Percentiles rank a stretch among this genome's conserved stretches.
Evolutionary conservation across 2,888 invertebrate genomes (phyloP).

Genomic region (Doris montereyensis): DNA sequence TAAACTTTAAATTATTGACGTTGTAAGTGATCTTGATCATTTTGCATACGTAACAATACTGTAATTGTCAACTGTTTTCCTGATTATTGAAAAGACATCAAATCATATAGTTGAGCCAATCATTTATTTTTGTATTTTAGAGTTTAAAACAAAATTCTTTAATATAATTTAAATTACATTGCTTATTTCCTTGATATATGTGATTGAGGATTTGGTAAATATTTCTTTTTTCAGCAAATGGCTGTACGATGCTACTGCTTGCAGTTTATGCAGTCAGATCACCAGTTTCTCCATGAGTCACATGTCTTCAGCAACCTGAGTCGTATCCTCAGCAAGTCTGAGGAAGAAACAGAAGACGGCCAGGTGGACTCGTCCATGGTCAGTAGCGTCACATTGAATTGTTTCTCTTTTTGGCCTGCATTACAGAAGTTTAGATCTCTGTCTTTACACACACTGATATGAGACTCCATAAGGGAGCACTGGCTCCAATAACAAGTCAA

Average conservation of each 20-base stretch:
- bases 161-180: too few species aligned
- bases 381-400: too few species aligned
- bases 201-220: too few species aligned
- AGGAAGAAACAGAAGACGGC: conserved; percentile 76
- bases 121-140: too few species aligned
- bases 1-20: too few species aligned
- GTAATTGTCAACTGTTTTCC: too few species aligned
- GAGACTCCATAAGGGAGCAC: background rate
- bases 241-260: conserved; percentile 88
- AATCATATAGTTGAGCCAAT: too few species aligned
- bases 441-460: background rate
- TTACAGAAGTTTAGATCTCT: background rate
- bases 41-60: too few species aligned
- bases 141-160: too few species aligned
- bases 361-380: conserved; percentile 53
- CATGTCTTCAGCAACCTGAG: conserved; percentile 97
- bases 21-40: too few species aligned
- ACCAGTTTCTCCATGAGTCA: conserved; percentile 91
- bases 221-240: conserved; percentile 84
- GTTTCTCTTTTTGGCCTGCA: background rate
- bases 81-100: too few species aligned
- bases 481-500: background rate
- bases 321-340: conserved; percentile 92
- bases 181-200: too few species aligned
- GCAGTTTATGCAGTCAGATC: conserved; percentile 89